A percentile compares a stretch with the other conserved stretches of the same genome.
phyloP scores from a whole-genome alignment of 2,113 vertebrate genomes.

The Misgurnus anguillicaudatus region DNA sequence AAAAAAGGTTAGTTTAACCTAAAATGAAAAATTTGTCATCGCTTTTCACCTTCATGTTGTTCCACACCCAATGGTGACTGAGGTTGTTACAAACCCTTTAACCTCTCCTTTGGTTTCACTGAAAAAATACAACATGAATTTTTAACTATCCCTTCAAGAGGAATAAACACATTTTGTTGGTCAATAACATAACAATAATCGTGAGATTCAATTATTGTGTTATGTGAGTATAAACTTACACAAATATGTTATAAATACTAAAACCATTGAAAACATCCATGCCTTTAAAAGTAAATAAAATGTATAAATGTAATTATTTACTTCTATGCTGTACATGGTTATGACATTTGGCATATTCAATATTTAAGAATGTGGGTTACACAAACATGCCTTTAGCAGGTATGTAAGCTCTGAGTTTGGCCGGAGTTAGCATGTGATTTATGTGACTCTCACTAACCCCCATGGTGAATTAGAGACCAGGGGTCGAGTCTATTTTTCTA shows the following conservation, averaged over 20 bases:
- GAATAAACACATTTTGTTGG: background rate
- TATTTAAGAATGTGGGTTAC: background rate
- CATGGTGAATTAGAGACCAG: slow-evolving; percentile 75
- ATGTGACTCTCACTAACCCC: slow-evolving; percentile 68
- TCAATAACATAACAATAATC: background rate
- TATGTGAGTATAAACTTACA: no score
- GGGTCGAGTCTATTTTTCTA: slow-evolving; percentile 78
- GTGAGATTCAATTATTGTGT: no score
- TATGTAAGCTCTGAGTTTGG: slow-evolving; percentile 15
- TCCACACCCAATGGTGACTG: background rate
- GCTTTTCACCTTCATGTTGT: background rate
- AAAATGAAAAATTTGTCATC: background rate
- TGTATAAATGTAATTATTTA: no score
- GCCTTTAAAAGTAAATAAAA: no score
- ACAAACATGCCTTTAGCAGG: slow-evolving; percentile 7
- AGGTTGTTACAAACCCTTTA: no score
- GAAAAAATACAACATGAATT: no score
- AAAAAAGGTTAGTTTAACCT: background rate
- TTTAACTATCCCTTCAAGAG: background rate
- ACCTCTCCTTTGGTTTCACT: no score
- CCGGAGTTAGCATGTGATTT: slow-evolving; percentile 67
- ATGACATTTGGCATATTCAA: slow-evolving; percentile 17
- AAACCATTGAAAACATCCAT: no score
- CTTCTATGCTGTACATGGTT: background rate
- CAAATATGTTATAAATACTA: no score